Percentiles rank a stretch among this genome's conserved stretches.
Conservation (phyloP, 2,888 invertebrate species). For the Onthophagus sagittarius region DNA sequence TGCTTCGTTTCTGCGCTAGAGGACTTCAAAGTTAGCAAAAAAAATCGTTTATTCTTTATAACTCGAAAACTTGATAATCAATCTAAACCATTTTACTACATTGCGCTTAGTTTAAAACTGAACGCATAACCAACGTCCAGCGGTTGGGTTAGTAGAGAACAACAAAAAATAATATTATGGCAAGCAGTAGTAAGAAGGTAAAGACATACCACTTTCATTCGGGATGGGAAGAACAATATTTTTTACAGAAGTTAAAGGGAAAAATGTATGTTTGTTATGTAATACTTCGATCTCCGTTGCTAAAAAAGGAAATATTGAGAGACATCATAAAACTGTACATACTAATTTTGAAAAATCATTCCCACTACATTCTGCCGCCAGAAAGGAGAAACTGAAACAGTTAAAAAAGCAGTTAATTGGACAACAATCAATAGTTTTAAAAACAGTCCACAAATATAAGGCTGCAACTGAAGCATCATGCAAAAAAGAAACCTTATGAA, state of each 20-base stretch:
- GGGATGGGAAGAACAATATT: slow-evolving; percentile 17
- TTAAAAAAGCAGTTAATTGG: slow-evolving; percentile 12
- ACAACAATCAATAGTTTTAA: slow-evolving; percentile 19
- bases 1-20: too few species aligned
- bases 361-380: slow-evolving; percentile 15
- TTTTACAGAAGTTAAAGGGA: slow-evolving; percentile 17
- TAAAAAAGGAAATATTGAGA: slow-evolving; percentile 14
- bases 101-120: too few species aligned
- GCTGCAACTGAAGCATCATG: slow-evolving; percentile 23
- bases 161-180: too few species aligned
- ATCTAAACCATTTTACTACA: too few species aligned
- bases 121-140: too few species aligned
- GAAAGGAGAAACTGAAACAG: slow-evolving; percentile 16
- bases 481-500: slow-evolving; percentile 24
- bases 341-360: slow-evolving; percentile 17
- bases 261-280: slow-evolving; percentile 20
- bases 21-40: too few species aligned
- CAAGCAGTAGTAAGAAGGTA: too few species aligned
- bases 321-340: slow-evolving; percentile 12
- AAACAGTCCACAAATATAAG: slow-evolving; percentile 20
- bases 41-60: too few species aligned
- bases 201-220: too few species aligned
- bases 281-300: slow-evolving; percentile 13
- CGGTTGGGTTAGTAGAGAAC: too few species aligned
- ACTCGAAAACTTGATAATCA: too few species aligned